Percentiles rank a stretch among this genome's conserved stretches.
Conservation (phyloP, 2,797 vertebrate species). For the Sebastes hopkinsi region DNA sequence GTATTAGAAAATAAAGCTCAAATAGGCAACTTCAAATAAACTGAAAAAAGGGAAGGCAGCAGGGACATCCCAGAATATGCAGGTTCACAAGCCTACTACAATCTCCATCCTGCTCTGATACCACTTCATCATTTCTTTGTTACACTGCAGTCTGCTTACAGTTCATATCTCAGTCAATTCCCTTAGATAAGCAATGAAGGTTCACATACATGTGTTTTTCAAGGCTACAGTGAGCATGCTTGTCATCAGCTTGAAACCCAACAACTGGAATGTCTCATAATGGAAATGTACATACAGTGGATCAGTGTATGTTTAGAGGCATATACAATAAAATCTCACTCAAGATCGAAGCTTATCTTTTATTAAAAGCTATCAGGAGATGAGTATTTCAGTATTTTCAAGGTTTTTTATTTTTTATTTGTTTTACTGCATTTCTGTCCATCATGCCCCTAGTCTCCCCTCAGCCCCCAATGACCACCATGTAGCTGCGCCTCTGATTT, state of each 20-base stretch:
- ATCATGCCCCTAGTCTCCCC: neutral
- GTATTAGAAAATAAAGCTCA: neutral
- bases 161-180: neutral
- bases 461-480: neutral
- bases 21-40: neutral
- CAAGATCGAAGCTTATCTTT: neutral
- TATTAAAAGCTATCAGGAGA: neutral
- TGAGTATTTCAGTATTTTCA: neutral
- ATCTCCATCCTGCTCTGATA: neutral
- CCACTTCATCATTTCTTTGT: neutral
- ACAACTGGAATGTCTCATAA: neutral
- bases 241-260: neutral
- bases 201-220: neutral
- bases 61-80: neutral
- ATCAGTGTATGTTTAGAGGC: neutral
- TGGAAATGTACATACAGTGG: neutral
- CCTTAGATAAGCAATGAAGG: neutral
- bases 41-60: neutral
- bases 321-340: neutral
- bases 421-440: neutral
- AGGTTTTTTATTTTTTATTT: neutral
- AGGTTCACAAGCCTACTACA: neutral
- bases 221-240: neutral
- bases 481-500: too few species aligned
- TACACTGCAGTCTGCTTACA: neutral